These are phyloP conservation scores for Lampropteryx suffumata DNA, from an alignment of 2,888 invertebrate genomes.

Conservation along the genomic window DNA sequence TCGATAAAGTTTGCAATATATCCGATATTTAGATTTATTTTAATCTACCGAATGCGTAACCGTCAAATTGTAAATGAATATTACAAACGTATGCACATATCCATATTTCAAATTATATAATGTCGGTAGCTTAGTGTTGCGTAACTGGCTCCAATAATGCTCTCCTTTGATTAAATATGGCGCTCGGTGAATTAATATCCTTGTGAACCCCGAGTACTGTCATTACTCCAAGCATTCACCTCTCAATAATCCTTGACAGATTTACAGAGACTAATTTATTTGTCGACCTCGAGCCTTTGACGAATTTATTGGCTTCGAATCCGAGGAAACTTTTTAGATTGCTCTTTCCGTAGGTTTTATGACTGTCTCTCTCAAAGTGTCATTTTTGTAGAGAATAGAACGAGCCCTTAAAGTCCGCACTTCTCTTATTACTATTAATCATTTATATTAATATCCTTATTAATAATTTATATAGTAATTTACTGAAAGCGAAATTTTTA, in stretches of 20 bases:
- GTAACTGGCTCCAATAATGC: not conserved
- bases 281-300: constrained; percentile 29
- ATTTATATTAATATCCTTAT: no score
- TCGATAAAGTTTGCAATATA: no score
- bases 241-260: constrained; percentile 27
- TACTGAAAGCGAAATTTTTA: no score
- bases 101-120: not conserved
- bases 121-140: not conserved
- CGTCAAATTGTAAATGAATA: no score
- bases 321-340: constrained; percentile 28
- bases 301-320: constrained; percentile 26
- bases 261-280: constrained; percentile 32
- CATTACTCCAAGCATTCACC: constrained; percentile 19
- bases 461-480: no score
- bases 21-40: no score
- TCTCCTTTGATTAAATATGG: constrained; percentile 2
- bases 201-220: constrained; percentile 6
- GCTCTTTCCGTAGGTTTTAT: constrained; percentile 21
- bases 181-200: not conserved
- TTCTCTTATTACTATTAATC: no score
- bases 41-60: no score
- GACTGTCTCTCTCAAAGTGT: not conserved
- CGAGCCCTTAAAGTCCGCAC: no score
- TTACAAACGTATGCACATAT: not conserved
- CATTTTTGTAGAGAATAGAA: no score